Base-by-base conservation (phyloP, 1,140 invertebrate species). In the Drosophila yakuba region DNA sequence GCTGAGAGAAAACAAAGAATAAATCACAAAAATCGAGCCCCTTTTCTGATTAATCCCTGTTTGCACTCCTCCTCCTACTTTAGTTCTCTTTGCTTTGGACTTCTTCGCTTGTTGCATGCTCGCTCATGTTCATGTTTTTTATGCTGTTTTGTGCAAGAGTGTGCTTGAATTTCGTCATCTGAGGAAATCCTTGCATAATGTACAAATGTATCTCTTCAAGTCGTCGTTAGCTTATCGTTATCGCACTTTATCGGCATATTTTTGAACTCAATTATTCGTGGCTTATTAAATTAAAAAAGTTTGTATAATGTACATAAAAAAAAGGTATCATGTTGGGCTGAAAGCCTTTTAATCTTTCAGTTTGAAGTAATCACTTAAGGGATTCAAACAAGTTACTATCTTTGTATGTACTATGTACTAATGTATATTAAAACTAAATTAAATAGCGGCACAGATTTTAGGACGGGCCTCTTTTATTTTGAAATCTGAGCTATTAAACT, bases 21-120 rank as follows among this genome's bases (percentile, higher is more conserved):
- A 77, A 85, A 84, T 77, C 73, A 76, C 66, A 82, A 69, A 50
- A 79, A 88, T 64, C 83, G 84, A 88, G 83, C 83, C 83, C 71
- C 83, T 75, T 86, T 86, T 86, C 67, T 57, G 61, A 36, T 48
- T 44, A 52, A 51, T 68, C 64, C 60, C 47, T 28, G 58, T 35
- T 56, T 38, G 58, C 20, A 12, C 58, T 57, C 14, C 48, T 20
- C 17, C 3, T 25, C 25, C 25, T 38, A 48, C 20, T 17, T 39
- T 43, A 28, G 3, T 43, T 6, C 14, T 63, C 39, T 51, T 41
- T n/a, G 28, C 61, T 72, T 56, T 51, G 52, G 36, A 39, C 51
- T 84, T 43, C 47, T 63, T 79, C 71, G 71, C 54, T 56, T 68
- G 48, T 61, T 80, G 83, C 83, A 86, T 84, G 84, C 75, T 44